phyloP scores from a whole-genome alignment of 2,113 vertebrate species.

The Urocolius indicus region DNA sequence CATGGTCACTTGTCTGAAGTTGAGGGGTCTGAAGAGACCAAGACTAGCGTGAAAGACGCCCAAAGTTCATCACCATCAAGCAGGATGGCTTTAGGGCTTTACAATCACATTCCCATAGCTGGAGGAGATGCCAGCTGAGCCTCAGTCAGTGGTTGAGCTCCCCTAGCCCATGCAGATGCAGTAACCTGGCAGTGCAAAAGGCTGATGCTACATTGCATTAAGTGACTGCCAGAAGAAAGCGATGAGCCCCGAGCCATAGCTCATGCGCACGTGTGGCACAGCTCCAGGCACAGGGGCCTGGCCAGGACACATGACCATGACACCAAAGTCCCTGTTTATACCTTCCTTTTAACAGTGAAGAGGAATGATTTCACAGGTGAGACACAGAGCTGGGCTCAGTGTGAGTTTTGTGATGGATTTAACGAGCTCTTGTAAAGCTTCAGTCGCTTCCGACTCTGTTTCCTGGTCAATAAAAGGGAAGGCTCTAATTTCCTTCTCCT shows the following conservation, averaged over 20 bases:
- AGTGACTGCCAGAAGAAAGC: constrained; percentile 12
- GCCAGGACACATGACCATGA: not conserved
- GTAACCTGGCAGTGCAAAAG: not conserved
- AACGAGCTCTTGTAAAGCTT: not conserved
- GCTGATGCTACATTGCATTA: not conserved
- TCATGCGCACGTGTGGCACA: rapidly evolving
- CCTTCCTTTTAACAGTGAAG: not conserved
- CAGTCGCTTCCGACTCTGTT: not conserved
- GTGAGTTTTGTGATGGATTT: not conserved
- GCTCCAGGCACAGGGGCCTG: not conserved
- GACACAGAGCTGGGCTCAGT: not conserved
- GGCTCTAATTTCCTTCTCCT: not conserved
- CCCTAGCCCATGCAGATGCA: constrained; percentile 17
- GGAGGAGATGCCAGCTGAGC: constrained; percentile 46
- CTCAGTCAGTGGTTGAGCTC: not conserved
- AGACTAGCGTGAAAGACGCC: not conserved
- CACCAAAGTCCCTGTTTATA: not conserved
- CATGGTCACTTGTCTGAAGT: not conserved
- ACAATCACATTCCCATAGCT: not conserved
- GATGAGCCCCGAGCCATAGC: not conserved
- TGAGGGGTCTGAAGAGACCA: not conserved
- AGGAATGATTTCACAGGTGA: not conserved
- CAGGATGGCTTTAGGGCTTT: not conserved
- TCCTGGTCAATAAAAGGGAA: not conserved
- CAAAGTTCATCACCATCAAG: not conserved